These are phyloP conservation scores for Falco rusticolus DNA, from an alignment of 2,797 vertebrate species.

Conservation along the genomic window DNA sequence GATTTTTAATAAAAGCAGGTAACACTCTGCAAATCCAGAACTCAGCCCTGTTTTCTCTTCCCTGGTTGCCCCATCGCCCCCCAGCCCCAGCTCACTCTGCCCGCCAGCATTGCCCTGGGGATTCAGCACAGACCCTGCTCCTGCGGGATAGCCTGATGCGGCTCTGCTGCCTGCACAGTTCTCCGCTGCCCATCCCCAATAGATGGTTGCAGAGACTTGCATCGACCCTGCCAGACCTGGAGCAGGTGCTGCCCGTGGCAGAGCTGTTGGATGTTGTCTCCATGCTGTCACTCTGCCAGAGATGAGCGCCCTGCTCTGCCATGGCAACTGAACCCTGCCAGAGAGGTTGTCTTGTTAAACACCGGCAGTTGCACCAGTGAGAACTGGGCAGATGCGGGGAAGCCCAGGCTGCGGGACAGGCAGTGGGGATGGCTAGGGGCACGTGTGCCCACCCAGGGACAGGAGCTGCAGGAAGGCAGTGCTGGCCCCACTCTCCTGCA, in stretches of 20 bases:
- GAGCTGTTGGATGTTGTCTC: rapidly evolving
- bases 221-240: rapidly evolving
- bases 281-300: not conserved
- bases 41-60: not conserved
- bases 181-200: rapidly evolving
- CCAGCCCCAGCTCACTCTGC: not conserved
- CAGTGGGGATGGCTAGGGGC: rapidly evolving
- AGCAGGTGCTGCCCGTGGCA: not conserved
- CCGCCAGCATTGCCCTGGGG: rapidly evolving
- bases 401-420: rapidly evolving
- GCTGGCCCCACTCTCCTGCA: not conserved
- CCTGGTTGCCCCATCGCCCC: not conserved
- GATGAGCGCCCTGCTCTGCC: not conserved
- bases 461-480: not conserved
- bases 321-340: rapidly evolving
- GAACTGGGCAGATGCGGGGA: rapidly evolving
- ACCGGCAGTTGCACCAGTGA: not conserved
- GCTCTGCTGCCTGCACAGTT: not conserved
- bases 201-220: not conserved
- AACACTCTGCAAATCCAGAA: not conserved
- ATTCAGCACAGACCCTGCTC: not conserved
- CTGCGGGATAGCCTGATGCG: rapidly evolving
- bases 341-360: rapidly evolving
- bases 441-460: rapidly evolving
- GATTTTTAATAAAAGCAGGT: constrained; percentile 60